A percentile compares a stretch with the other conserved stretches of the same genome.
Conservation (phyloP, 1,140 invertebrate genomes). For the Pteromalus puparum region DNA sequence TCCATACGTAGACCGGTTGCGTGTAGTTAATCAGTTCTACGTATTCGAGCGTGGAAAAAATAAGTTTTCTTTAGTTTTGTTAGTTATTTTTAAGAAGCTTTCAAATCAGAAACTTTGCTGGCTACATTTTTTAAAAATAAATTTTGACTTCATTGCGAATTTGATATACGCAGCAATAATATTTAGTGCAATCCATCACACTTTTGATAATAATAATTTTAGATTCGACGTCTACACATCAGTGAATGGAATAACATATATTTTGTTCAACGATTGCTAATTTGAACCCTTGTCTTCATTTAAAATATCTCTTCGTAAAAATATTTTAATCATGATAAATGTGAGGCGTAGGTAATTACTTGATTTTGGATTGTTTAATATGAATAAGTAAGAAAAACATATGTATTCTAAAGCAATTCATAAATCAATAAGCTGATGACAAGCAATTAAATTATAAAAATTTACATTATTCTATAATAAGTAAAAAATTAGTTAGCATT, state of each 20-base stretch:
- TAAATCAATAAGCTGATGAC: too few species aligned
- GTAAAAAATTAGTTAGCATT: too few species aligned
- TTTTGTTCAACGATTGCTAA: background rate
- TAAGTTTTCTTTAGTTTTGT: background rate
- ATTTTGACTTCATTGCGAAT: background rate
- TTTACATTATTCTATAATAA: too few species aligned
- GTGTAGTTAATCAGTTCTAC: conserved; percentile 93
- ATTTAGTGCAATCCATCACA: too few species aligned
- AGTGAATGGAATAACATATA: conserved; percentile 48
- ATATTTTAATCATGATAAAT: too few species aligned
- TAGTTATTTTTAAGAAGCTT: background rate
- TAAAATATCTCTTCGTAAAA: too few species aligned
- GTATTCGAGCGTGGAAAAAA: conserved; percentile 59
- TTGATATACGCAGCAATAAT: background rate
- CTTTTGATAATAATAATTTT: background rate
- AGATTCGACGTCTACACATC: background rate
- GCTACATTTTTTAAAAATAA: background rate
- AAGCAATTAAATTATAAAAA: too few species aligned
- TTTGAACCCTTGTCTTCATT: too few species aligned
- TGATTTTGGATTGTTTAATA: too few species aligned
- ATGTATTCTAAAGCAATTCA: too few species aligned
- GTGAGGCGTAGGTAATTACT: too few species aligned
- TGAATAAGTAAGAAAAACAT: too few species aligned
- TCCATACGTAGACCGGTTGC: conserved; percentile 94
- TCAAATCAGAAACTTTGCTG: background rate